Conservation (phyloP, 2,888 invertebrate genomes). For the Carcina quercana region DNA sequence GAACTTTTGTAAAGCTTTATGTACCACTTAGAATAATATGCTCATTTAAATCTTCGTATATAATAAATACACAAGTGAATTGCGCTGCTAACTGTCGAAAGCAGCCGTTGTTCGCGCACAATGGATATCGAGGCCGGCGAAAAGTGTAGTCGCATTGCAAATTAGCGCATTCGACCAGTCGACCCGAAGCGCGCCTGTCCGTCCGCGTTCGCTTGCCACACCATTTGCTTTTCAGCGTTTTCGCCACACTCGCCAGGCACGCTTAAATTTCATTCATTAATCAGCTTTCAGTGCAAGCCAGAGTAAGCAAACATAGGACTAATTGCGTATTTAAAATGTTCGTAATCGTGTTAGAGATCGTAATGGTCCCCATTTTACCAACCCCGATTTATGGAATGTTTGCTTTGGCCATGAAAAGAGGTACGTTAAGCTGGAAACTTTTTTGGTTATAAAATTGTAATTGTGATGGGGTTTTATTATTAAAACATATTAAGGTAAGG, state of each 20-base stretch:
- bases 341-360: conserved; percentile 8
- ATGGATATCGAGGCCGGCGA: conserved; percentile 32
- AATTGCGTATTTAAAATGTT: conserved; percentile 14
- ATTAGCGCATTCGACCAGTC: conserved; percentile 52
- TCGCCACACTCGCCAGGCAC: conserved; percentile 17
- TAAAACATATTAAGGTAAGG: too few species aligned
- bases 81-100: conserved; percentile 38
- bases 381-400: background rate
- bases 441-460: too few species aligned
- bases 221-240: conserved; percentile 45
- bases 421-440: too few species aligned
- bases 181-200: conserved; percentile 40
- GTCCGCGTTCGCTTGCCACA: conserved; percentile 39
- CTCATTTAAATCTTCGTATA: conserved; percentile 2
- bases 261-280: conserved; percentile 29
- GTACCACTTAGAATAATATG: too few species aligned
- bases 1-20: too few species aligned
- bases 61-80: conserved; percentile 5
- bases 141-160: conserved; percentile 49
- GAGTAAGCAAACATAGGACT: conserved; percentile 24
- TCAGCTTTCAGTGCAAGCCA: conserved; percentile 21
- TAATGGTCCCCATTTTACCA: background rate
- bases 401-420: too few species aligned
- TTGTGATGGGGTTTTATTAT: too few species aligned
- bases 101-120: conserved; percentile 27